These are phyloP conservation scores for Cuculus canorus DNA, from an alignment of 2,797 vertebrate species.

Conservation along the genomic window DNA sequence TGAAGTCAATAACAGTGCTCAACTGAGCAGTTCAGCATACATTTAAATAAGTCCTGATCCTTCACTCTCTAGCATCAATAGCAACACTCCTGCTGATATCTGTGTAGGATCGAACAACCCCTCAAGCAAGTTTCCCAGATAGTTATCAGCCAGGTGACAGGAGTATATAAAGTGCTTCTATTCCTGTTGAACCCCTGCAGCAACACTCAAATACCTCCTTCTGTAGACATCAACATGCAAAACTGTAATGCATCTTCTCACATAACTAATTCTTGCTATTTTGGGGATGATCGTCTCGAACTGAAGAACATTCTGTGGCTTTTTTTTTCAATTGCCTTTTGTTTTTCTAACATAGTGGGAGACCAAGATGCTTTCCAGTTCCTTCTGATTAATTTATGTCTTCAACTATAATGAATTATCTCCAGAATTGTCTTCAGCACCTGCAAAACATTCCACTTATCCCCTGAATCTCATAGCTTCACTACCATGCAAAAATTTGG, in stretches of 20 bases:
- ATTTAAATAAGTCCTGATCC: neutral
- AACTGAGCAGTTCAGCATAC: neutral
- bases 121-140: neutral
- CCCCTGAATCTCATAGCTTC: neutral
- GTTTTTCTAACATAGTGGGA: constrained; percentile 52
- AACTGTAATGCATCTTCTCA: neutral
- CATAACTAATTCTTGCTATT: constrained; percentile 19
- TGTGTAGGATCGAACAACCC: neutral
- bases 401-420: constrained; percentile 31
- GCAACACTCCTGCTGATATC: neutral
- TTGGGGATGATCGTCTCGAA: constrained; percentile 34
- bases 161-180: neutral
- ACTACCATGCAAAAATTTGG: neutral
- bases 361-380: constrained; percentile 22
- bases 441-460: constrained; percentile 53
- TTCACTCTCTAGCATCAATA: neutral
- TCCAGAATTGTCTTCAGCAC: constrained; percentile 50
- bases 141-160: neutral
- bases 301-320: constrained; percentile 36
- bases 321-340: constrained; percentile 31
- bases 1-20: neutral
- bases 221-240: neutral
- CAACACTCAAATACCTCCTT: neutral
- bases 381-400: constrained; percentile 24
- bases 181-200: neutral